phyloP scores from a whole-genome alignment of 1,140 invertebrate genomes.

The Drosophila rufa region DNA sequence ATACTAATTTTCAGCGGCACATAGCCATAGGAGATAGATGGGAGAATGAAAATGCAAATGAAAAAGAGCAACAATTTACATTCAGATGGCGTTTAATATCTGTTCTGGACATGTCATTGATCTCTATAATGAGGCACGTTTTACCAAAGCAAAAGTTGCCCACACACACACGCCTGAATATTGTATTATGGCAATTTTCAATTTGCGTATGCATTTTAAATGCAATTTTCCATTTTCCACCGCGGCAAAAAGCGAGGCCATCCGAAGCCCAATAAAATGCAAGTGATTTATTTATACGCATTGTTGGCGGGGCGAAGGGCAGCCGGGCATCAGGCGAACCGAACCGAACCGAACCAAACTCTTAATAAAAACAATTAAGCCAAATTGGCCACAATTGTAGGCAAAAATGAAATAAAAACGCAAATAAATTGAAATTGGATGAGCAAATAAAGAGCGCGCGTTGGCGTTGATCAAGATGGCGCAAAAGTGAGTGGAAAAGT shows the following conservation, averaged over 20 bases:
- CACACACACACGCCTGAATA: slow-evolving; percentile 24
- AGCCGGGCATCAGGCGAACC: too few species aligned
- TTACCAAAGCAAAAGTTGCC: slow-evolving; percentile 32
- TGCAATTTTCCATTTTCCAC: slow-evolving; percentile 59
- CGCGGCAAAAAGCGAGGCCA: slow-evolving; percentile 13
- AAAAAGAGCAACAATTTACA: slow-evolving; percentile 70
- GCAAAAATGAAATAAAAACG: slow-evolving; percentile 46
- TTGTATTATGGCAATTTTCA: slow-evolving; percentile 53
- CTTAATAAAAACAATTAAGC: slow-evolving; percentile 75
- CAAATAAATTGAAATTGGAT: slow-evolving; percentile 32
- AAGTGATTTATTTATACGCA: slow-evolving; percentile 77
- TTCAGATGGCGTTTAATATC: slow-evolving; percentile 49
- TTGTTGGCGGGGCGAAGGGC: slow-evolving; percentile 37
- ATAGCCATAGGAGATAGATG: neutral
- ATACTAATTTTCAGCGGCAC: slow-evolving; percentile 4
- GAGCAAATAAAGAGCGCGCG: slow-evolving; percentile 16
- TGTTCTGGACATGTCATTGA: slow-evolving; percentile 58
- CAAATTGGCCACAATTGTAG: slow-evolving; percentile 70
- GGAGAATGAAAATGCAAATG: slow-evolving; percentile 11
- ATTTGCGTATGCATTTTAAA: slow-evolving; percentile 67
- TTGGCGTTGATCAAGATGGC: slow-evolving; percentile 24
- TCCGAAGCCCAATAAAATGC: slow-evolving; percentile 58
- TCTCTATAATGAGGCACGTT: slow-evolving; percentile 62
- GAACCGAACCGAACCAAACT: slow-evolving; percentile 24
- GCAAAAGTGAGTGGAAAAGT: slow-evolving; percentile 27